Evolutionary conservation across 2,888 invertebrate genomes (phyloP), one percentile per base, ranked within the genome.

Genomic region (Thymelicus sylvestris): DNA sequence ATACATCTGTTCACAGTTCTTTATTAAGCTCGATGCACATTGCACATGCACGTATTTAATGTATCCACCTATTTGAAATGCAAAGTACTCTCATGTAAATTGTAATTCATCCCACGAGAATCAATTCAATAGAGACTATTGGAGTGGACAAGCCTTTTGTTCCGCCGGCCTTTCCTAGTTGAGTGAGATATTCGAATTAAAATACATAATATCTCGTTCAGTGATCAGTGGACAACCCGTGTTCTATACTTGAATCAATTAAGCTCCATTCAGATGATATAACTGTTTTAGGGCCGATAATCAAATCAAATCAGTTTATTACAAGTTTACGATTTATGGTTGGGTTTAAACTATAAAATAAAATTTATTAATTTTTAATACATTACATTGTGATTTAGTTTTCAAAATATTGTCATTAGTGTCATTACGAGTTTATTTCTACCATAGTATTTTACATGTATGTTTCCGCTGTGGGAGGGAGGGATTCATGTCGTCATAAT

Each of bases 41-140:
- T 31, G 31, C 31, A 31, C 31, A 55, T 7, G 44, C 63, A 31
- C 24, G 50, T 19, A 39, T 19, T 19, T 15, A 71, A 55, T 12
- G 41, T 52, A 44, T 39, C 57, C 5, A 65, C 50, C 31, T 61
- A 65, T 50, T 70, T 60, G 41, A 50, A 50, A 68, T 62, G 63
- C 57, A 55, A 81, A 83, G 81, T 79, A 81, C 85, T 84, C 81
- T 80, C 80, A 81, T 80, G 83, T 83, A 83, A 86, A 83, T 82
- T 80, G 83, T 83, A 83, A 86, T 83, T 82, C 82, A 84, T 86
- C 84, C 82, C 83, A 77, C 77, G 82, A 82, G 63, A 59, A 63
- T 63, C 77, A 80, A 82, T 87, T 91, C 87, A 90, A 90, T 91
- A 83, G 89, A 77, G 77, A 79, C 81, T 90, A 90, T 90, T 91